phyloP scores from a whole-genome alignment of 2,113 vertebrate genomes.

The Oreotrochilus melanogaster region DNA sequence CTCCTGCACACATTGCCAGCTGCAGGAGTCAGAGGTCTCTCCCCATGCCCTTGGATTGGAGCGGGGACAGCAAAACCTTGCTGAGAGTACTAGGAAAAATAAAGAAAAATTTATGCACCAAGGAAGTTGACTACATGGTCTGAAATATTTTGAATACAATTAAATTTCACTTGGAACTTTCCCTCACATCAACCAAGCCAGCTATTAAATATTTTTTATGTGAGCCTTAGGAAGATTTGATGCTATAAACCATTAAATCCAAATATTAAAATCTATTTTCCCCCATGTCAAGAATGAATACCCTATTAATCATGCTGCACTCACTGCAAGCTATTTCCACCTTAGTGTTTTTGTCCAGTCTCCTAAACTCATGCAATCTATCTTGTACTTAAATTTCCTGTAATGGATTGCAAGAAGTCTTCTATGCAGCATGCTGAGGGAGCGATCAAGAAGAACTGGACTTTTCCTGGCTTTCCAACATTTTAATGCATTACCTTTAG shows the following conservation, averaged over 20 bases:
- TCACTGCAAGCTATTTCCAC: neutral
- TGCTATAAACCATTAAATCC: neutral
- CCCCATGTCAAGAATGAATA: neutral
- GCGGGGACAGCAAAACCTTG: neutral
- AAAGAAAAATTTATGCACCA: neutral
- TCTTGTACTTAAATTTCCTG: neutral
- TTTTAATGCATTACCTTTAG: neutral
- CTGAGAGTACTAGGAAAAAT: neutral
- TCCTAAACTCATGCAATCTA: neutral
- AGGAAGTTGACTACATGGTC: neutral
- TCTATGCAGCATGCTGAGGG: neutral
- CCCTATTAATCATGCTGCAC: neutral
- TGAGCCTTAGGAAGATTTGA: neutral
- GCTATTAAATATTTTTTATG: neutral
- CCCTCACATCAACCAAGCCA: neutral
- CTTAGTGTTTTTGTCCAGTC: neutral
- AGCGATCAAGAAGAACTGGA: neutral
- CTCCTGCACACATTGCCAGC: neutral
- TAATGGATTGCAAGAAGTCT: neutral
- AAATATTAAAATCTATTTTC: neutral
- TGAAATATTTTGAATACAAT: conserved; percentile 17
- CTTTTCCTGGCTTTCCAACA: neutral
- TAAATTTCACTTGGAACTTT: neutral
- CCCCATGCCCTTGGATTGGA: neutral
- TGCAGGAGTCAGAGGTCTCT: neutral